Percentiles rank a stretch among this genome's conserved stretches.
phyloP scores from a whole-genome alignment of 1,140 invertebrate genomes.

The Phthorimaea operculella region DNA sequence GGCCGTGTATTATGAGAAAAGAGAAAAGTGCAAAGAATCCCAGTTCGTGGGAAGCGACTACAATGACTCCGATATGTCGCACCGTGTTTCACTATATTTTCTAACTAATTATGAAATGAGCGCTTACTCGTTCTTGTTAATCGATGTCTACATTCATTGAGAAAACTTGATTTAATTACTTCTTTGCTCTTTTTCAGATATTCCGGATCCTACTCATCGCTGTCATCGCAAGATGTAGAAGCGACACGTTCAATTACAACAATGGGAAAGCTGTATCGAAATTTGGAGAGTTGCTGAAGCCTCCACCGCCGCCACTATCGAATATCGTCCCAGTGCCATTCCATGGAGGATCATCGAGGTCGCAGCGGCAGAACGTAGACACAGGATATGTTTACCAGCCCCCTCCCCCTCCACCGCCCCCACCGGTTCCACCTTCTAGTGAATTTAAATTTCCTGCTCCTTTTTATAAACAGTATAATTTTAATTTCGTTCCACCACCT shows the following conservation, averaged over 20 bases:
- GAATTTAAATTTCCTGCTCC: conserved; percentile 58
- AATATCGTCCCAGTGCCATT: conserved; percentile 52
- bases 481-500: conserved; percentile 55
- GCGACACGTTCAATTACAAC: conserved; percentile 31
- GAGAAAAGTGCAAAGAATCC: conserved; percentile 61
- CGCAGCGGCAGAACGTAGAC: conserved; percentile 34
- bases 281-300: conserved; percentile 45
- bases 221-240: conserved; percentile 30
- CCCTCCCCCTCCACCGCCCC: conserved; percentile 25
- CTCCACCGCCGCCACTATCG: conserved; percentile 36
- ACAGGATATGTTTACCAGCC: conserved; percentile 37
- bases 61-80: conserved; percentile 46
- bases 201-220: conserved; percentile 34
- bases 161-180: conserved; percentile 4
- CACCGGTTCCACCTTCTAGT: conserved; percentile 14
- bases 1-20: conserved; percentile 49
- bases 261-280: conserved; percentile 30
- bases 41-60: conserved; percentile 48
- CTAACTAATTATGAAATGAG: conserved; percentile 46
- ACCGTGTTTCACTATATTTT: conserved; percentile 51
- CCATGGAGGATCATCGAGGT: conserved; percentile 33
- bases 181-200: conserved; percentile 39
- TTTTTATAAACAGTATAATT: conserved; percentile 62
- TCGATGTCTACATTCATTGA: conserved; percentile 2
- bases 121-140: conserved; percentile 9